Evolutionary conservation across 2,113 vertebrate species (phyloP), one percentile per base, ranked within the genome.

Genomic region (Catharus fuscescens): DNA sequence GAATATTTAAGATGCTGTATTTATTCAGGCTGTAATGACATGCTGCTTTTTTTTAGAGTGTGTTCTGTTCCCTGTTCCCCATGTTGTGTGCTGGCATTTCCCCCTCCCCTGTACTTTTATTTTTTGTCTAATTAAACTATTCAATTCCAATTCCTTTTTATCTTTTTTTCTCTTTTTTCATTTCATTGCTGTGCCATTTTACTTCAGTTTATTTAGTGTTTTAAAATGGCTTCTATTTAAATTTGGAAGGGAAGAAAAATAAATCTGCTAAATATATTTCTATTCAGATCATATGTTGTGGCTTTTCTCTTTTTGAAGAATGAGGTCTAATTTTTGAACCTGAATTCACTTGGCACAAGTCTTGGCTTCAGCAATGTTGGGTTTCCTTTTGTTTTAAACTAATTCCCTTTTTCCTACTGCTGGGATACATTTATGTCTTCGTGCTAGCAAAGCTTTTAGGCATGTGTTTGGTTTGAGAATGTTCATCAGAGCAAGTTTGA

Each of bases 301-400:
- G 93, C 86, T 96, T 96, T 95, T 88, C 77, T 90, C 65, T 86
- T 93, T 86, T 72, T 97, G 84, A 93, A 96, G 93, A 92, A 95
- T 56, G 76, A 95, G 82, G 88, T 92, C 93, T 95, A 84, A 86
- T 90, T 94, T 96, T 94, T 96, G 93, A 95, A 96, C 92, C 96
- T 94, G 90, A 86, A 93, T 74, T 92, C 72, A 81, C 72, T 95
- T 93, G 92, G 93, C 90, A 81, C 36, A 54, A 48, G 18, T 20
- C 45, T 96, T 94, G 92, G 93, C 88, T 88, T 86, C 80, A 50
- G 80, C 77, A 67, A 9, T 8, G 5, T 19, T 34, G 92, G 88
- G 82, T 90, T 95, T 96, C 93, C 90, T 97, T 96, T 97, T 95
- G 93, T 97, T 88, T 96, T 64, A 94, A 92, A 36, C 79, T 86